These are phyloP conservation scores for Pogonocichla stellata DNA, from an alignment of 2,113 vertebrate genomes.

Conservation along the genomic window DNA sequence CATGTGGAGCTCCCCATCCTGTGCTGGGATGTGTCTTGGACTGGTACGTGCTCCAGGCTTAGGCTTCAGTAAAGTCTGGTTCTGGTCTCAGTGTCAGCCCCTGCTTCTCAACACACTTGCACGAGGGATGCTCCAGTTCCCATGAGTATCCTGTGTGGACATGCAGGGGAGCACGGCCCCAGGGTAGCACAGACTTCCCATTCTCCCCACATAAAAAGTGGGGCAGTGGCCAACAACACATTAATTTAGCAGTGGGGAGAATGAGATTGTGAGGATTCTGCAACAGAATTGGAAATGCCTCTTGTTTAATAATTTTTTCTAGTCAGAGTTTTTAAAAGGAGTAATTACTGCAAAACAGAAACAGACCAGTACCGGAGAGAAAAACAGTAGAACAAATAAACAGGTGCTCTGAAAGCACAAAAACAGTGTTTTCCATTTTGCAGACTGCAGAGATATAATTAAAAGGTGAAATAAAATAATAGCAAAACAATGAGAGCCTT, in stretches of 20 bases:
- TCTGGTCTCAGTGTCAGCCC: not conserved
- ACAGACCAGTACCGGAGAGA: not conserved
- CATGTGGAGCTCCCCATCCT: fast-evolving
- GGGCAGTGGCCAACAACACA: not conserved
- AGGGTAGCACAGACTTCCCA: not conserved
- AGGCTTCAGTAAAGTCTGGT: not conserved
- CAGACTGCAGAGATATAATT: not conserved
- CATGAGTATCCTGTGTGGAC: not conserved
- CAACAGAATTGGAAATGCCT: not conserved
- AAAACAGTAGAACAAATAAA: not conserved
- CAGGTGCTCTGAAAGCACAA: not conserved
- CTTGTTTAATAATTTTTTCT: not conserved
- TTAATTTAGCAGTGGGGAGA: not conserved
- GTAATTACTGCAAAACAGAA: not conserved
- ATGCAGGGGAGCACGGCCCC: not conserved
- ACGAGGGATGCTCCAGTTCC: not conserved
- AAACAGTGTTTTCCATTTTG: not conserved
- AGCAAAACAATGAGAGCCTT: not conserved
- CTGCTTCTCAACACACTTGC: not conserved
- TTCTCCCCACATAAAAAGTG: not conserved
- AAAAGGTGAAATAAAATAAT: not conserved
- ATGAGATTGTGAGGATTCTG: not conserved
- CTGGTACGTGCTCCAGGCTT: not conserved
- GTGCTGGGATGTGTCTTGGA: not conserved
- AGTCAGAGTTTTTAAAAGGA: not conserved